Evolutionary conservation across 2,888 invertebrate species (phyloP).

Genomic region (Sminthurinus aureus): DNA sequence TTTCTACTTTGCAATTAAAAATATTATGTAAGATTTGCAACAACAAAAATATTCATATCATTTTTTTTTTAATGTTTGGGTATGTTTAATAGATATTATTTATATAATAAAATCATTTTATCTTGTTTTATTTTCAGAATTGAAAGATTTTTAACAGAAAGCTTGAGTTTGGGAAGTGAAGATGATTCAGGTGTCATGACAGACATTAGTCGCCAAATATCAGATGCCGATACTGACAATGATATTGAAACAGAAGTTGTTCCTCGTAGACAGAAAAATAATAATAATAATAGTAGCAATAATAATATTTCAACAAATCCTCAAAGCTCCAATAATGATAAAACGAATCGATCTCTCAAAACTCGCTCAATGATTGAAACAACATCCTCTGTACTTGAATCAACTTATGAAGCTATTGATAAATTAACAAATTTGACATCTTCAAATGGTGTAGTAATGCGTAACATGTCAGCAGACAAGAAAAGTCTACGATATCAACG

Average conservation of each 20-base stretch:
- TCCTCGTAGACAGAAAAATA: background rate
- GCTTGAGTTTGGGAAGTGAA: slow-evolving; percentile 66
- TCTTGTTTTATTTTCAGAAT: slow-evolving; percentile 52
- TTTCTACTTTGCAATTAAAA: too few relatives aligned
- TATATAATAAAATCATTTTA: too few relatives aligned
- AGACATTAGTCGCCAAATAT: slow-evolving; percentile 74
- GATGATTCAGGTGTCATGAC: slow-evolving; percentile 74
- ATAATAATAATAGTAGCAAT: background rate
- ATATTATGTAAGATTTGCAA: too few relatives aligned
- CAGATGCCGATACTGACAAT: slow-evolving; percentile 68
- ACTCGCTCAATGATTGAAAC: slow-evolving; percentile 41
- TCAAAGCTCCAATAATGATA: background rate
- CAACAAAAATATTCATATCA: too few relatives aligned
- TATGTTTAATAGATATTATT: too few relatives aligned
- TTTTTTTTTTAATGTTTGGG: too few relatives aligned
- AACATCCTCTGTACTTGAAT: background rate
- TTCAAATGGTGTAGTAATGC: slow-evolving; percentile 48
- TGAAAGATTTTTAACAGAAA: slow-evolving; percentile 59
- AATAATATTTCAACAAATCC: background rate
- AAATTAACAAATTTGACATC: slow-evolving; percentile 16
- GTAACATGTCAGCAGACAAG: slow-evolving; percentile 61
- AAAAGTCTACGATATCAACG: slow-evolving; percentile 72
- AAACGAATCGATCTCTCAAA: slow-evolving; percentile 15
- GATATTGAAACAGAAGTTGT: slow-evolving; percentile 65
- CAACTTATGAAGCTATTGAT: background rate